A percentile compares a stretch with the other conserved stretches of the same genome.
phyloP scores from a whole-genome alignment of 2,888 invertebrate genomes.

The Melieria crassipennis region DNA sequence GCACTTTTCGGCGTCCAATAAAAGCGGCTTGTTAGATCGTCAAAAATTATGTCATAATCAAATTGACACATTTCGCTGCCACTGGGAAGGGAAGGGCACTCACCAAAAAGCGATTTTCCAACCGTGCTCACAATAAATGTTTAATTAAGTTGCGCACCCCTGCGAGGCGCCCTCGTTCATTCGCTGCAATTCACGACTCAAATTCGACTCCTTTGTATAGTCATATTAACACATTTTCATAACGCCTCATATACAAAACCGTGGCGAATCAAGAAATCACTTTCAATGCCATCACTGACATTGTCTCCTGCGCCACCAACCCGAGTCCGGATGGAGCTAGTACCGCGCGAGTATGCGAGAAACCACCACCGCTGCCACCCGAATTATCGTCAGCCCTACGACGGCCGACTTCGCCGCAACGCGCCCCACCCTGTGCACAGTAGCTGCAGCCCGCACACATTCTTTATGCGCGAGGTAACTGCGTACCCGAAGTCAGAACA shows the following conservation, averaged over 20 bases:
- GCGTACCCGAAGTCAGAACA: background rate
- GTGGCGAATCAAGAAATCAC: constrained; percentile 35
- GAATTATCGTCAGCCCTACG: background rate
- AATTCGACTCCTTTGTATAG: constrained; percentile 5
- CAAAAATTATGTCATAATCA: constrained; percentile 36
- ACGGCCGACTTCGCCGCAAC: constrained; percentile 4
- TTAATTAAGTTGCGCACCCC: constrained; percentile 34
- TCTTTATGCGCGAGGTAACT: background rate
- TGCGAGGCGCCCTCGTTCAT: constrained; percentile 1
- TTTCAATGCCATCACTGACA: constrained; percentile 28
- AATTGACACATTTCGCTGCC: constrained; percentile 32
- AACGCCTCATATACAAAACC: constrained; percentile 25
- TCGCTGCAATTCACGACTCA: background rate
- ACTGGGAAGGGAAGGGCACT: background rate
- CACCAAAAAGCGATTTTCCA: constrained; percentile 9
- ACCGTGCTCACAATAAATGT: constrained; percentile 32
- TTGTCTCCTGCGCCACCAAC: constrained; percentile 1
- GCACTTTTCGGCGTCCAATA: no score
- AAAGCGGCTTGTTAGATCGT: background rate
- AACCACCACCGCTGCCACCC: constrained; percentile 27
- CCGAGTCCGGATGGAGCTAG: background rate
- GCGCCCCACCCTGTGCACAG: background rate
- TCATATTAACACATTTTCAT: constrained; percentile 27
- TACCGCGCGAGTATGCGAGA: constrained; percentile 15
- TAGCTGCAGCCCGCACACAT: background rate